These are phyloP conservation scores for Salmo trutta DNA, from an alignment of 2,797 vertebrate genomes.

Conservation along the genomic window DNA sequence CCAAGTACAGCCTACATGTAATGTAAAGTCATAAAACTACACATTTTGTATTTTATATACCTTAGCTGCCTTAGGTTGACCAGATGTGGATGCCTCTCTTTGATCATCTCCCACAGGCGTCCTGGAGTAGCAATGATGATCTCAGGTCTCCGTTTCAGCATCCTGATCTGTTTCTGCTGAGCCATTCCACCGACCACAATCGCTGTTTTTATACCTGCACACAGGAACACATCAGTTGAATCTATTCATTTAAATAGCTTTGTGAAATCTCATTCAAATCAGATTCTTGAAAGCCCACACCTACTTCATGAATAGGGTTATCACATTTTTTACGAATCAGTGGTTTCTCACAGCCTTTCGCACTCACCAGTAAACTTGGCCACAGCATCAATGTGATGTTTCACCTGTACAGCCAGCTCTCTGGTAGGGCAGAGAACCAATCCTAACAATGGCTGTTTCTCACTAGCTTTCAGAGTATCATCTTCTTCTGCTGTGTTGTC, in stretches of 20 bases:
- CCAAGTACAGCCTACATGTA: no score
- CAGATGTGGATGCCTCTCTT: slow-evolving; percentile 88
- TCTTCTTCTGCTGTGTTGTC: background rate
- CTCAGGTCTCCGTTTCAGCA: slow-evolving; percentile 87
- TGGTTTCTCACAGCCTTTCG: background rate
- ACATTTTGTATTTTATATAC: background rate
- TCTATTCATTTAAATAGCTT: background rate
- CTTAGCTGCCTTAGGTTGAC: slow-evolving; percentile 76
- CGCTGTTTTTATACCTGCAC: slow-evolving; percentile 87
- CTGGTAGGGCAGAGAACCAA: slow-evolving; percentile 93
- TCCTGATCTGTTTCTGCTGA: slow-evolving; percentile 87
- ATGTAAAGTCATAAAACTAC: no score
- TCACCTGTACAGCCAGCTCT: slow-evolving; percentile 96
- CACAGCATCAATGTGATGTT: slow-evolving; percentile 93
- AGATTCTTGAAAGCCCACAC: background rate
- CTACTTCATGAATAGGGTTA: background rate
- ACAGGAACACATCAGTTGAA: background rate
- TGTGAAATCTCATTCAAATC: background rate
- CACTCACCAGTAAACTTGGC: slow-evolving; percentile 87
- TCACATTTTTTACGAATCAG: background rate
- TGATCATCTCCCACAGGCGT: slow-evolving; percentile 92
- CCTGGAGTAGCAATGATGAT: slow-evolving; percentile 94
- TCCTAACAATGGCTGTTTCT: slow-evolving; percentile 82
- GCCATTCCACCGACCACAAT: slow-evolving; percentile 95
- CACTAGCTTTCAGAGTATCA: slow-evolving; percentile 5